A percentile compares a stretch with the other conserved stretches of the same genome.
These are phyloP conservation scores for Lamellibrachia luymesi DNA, from an alignment of 1,140 invertebrate species.

Conservation along the genomic window DNA sequence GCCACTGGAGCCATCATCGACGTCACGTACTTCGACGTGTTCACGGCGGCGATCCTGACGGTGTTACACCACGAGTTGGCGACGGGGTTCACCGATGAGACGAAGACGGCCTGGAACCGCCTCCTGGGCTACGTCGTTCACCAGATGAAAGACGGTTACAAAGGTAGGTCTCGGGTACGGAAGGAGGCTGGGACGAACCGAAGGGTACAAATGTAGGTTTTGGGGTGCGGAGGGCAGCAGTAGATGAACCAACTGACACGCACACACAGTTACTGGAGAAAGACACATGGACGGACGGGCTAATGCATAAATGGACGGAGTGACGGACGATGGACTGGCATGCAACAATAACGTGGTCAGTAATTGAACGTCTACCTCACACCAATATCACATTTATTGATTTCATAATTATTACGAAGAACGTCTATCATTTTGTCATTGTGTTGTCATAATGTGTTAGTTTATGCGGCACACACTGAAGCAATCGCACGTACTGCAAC, in stretches of 20 bases:
- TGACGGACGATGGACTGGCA: too few species aligned
- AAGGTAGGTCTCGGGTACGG: conserved; percentile 11
- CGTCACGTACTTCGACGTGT: conserved; percentile 36
- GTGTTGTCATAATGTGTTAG: too few species aligned
- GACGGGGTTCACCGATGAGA: conserved; percentile 29
- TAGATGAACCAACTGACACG: background rate
- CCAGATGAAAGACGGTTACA: conserved; percentile 36
- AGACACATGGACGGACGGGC: background rate
- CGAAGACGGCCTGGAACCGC: conserved; percentile 29
- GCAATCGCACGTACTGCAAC: too few species aligned
- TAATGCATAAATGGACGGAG: too few species aligned
- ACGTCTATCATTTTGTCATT: too few species aligned
- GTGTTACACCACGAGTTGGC: conserved; percentile 34
- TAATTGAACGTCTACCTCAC: too few species aligned
- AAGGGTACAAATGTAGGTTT: background rate
- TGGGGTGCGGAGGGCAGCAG: too few species aligned
- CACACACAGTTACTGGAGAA: background rate
- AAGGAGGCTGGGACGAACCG: background rate
- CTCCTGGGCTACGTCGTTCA: conserved; percentile 37
- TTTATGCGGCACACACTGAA: background rate
- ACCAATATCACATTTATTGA: too few species aligned
- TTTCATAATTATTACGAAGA: too few species aligned
- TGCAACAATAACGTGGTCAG: too few species aligned
- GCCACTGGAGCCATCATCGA: conserved; percentile 36
- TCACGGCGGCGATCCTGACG: conserved; percentile 33